phyloP scores from a whole-genome alignment of 2,113 vertebrate genomes.

The Laterallus jamaicensis region DNA sequence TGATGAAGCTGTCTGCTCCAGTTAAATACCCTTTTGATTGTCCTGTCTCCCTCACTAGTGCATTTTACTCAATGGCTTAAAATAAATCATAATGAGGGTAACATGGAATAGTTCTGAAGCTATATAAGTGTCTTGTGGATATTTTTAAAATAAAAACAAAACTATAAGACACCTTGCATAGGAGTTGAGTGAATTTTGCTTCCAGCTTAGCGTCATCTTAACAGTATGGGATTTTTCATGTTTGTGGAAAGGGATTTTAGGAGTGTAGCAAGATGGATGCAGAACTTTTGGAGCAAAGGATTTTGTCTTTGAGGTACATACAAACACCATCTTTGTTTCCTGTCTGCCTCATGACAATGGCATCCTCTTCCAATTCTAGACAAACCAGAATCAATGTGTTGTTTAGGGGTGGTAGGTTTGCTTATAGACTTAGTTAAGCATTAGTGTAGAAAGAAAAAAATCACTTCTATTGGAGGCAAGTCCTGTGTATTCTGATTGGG shows the following conservation, averaged over 20 bases:
- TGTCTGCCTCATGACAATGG: fast-evolving
- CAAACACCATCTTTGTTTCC: neutral
- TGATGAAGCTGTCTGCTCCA: neutral
- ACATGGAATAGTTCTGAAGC: neutral
- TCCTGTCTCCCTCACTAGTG: neutral
- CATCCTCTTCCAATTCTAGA: neutral
- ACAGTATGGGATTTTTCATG: neutral
- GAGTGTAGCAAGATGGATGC: neutral
- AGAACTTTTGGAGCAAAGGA: neutral
- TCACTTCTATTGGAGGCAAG: neutral
- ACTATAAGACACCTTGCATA: neutral
- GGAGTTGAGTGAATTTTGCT: neutral
- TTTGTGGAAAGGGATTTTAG: neutral
- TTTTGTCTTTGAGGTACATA: neutral
- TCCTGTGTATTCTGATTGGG: neutral
- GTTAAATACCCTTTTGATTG: neutral
- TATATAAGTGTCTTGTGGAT: neutral
- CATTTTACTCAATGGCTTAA: neutral
- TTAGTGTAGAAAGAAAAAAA: neutral
- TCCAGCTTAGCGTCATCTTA: neutral
- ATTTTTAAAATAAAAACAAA: neutral
- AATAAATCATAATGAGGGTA: neutral
- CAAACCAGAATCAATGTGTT: neutral
- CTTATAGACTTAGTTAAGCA: neutral
- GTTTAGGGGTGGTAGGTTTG: neutral